These are phyloP conservation scores for Myiotriccus ornatus DNA, from an alignment of 2,797 vertebrate genomes.

Conservation along the genomic window DNA sequence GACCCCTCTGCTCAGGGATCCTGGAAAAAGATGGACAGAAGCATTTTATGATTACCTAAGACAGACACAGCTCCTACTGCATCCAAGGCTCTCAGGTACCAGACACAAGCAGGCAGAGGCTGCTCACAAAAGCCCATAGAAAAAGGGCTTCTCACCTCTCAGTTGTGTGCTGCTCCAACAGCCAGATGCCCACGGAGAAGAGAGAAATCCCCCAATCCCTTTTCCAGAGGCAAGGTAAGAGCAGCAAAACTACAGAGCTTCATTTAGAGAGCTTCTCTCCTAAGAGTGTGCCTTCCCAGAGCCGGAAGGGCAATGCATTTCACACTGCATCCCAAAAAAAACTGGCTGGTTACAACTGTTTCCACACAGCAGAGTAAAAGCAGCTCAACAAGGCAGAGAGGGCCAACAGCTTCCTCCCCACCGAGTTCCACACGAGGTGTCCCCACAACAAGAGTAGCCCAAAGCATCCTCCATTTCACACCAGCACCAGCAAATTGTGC, in stretches of 20 bases:
- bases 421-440: rapidly evolving
- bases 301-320: neutral
- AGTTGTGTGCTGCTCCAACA: neutral
- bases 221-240: neutral
- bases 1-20: neutral
- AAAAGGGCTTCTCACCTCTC: neutral
- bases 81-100: neutral
- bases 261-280: neutral
- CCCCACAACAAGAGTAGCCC: neutral
- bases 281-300: neutral
- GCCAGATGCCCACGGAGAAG: rapidly evolving
- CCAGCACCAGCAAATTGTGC: rapidly evolving
- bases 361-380: neutral
- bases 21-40: neutral
- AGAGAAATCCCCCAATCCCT: neutral
- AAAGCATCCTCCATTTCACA: neutral
- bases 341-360: neutral
- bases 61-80: neutral
- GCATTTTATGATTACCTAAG: neutral
- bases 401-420: neutral
- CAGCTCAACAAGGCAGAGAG: neutral
- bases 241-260: neutral
- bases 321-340: neutral
- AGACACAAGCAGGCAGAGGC: neutral
- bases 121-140: neutral